These are phyloP conservation scores for Peromyscus leucopus DNA, from an alignment of 2,113 vertebrate genomes.

Conservation along the genomic window DNA sequence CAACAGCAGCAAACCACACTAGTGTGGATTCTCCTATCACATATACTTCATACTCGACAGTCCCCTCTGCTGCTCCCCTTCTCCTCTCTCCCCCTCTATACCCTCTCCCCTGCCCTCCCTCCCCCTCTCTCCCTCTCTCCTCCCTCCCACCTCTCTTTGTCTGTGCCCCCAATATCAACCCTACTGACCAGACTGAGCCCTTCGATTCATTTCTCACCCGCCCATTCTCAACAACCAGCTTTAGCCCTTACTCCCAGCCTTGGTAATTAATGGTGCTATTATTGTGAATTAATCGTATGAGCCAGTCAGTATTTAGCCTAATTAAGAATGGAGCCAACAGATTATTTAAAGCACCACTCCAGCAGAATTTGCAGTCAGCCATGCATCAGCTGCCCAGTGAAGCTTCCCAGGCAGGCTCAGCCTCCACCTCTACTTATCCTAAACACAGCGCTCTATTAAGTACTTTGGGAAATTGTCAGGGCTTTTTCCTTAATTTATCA, in stretches of 20 bases:
- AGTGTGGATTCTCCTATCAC: neutral
- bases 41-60: neutral
- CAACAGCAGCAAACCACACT: neutral
- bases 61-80: neutral
- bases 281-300: slow-evolving; percentile 79
- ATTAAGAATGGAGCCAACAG: slow-evolving; percentile 82
- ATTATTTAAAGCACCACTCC: slow-evolving; percentile 77
- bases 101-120: neutral
- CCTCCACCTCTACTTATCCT: neutral
- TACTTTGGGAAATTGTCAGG: neutral
- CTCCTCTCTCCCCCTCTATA: neutral
- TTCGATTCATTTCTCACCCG: neutral
- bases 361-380: slow-evolving; percentile 69
- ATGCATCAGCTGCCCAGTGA: slow-evolving; percentile 44
- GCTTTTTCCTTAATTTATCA: neutral
- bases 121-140: neutral
- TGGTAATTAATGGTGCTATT: slow-evolving; percentile 73
- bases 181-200: neutral
- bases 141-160: neutral
- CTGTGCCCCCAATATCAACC: neutral
- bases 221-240: slow-evolving; percentile 8
- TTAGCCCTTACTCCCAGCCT: slow-evolving; percentile 11
- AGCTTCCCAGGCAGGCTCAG: slow-evolving; percentile 24
- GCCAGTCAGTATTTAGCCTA: slow-evolving; percentile 78
- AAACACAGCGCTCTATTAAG: neutral